Conservation (phyloP, 2,113 vertebrate species). For the Lepisosteus oculatus region DNA sequence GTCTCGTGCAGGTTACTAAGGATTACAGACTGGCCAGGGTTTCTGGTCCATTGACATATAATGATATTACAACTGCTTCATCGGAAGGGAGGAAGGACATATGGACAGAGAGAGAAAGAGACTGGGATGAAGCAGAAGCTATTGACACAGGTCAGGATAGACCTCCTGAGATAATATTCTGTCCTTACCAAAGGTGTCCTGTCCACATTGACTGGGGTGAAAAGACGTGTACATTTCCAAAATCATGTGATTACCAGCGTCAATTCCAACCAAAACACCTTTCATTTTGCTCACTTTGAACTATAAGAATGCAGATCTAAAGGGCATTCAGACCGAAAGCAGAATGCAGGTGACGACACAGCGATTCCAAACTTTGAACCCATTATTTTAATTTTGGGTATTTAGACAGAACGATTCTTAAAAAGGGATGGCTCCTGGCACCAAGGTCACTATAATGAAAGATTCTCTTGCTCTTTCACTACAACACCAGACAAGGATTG, state of each 20-base stretch:
- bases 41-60: conserved; percentile 78
- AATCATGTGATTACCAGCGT: background rate
- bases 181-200: conserved; percentile 17
- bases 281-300: background rate
- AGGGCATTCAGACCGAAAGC: too few relatives aligned
- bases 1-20: conserved; percentile 77
- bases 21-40: conserved; percentile 75
- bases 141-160: conserved; percentile 77
- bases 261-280: background rate
- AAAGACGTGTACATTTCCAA: background rate
- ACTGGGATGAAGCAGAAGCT: conserved; percentile 73
- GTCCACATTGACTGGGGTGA: conserved; percentile 26
- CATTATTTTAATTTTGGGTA: too few relatives aligned
- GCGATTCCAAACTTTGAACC: too few relatives aligned
- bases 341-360: too few relatives aligned
- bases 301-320: too few relatives aligned
- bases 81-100: conserved; percentile 75
- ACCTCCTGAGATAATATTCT: conserved; percentile 40
- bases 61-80: conserved; percentile 74
- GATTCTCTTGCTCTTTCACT: too few relatives aligned
- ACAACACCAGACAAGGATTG: too few relatives aligned
- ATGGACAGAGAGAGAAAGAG: conserved; percentile 76
- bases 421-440: too few relatives aligned
- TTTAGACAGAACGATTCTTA: too few relatives aligned
- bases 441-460: too few relatives aligned